These are phyloP conservation scores for Calyptomena viridis DNA, from an alignment of 2,113 vertebrate species.

Conservation along the genomic window DNA sequence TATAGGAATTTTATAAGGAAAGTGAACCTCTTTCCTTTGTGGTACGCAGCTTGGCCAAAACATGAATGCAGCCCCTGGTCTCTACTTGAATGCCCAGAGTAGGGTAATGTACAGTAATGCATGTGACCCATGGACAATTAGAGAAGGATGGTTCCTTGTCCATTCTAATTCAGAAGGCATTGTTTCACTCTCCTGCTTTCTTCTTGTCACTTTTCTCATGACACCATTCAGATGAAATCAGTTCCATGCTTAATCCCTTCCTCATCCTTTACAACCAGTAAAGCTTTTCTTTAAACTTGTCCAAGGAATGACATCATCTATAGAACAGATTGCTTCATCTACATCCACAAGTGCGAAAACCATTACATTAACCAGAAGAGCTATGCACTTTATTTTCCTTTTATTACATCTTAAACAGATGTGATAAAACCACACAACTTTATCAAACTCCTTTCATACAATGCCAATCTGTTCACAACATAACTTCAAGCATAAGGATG, in stretches of 20 bases:
- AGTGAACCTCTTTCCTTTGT: neutral
- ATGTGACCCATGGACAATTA: neutral
- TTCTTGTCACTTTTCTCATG: neutral
- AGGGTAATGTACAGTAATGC: neutral
- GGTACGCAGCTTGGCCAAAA: neutral
- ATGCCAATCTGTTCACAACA: neutral
- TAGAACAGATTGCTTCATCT: neutral
- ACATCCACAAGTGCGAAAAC: neutral
- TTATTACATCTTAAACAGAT: slow-evolving; percentile 37
- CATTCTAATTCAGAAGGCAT: neutral
- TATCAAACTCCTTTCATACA: slow-evolving; percentile 1
- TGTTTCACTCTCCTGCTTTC: neutral
- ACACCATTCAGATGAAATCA: neutral
- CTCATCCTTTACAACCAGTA: neutral
- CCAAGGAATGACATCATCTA: slow-evolving; percentile 22
- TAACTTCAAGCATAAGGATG: slow-evolving; percentile 9
- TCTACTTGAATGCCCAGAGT: neutral
- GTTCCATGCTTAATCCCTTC: neutral
- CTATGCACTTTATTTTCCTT: slow-evolving; percentile 1
- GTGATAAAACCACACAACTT: neutral
- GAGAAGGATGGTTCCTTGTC: neutral
- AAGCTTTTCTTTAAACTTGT: neutral
- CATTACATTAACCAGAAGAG: neutral
- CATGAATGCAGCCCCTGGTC: neutral
- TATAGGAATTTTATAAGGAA: neutral